Conservation (phyloP, 2,888 invertebrate genomes). For the Platyscelio sp. region DNA sequence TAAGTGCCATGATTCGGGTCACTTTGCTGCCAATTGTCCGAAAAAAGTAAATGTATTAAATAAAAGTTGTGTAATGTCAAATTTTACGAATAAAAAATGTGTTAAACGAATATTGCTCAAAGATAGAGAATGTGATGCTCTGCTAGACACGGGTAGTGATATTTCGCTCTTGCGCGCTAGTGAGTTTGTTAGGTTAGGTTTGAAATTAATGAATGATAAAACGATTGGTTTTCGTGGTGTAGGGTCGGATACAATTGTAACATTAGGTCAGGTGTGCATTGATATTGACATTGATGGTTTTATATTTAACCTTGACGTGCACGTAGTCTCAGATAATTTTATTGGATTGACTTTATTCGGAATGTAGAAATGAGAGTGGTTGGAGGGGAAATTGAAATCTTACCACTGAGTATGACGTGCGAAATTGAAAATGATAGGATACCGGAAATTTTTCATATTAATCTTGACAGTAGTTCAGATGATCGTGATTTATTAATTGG, state of each 20-base stretch:
- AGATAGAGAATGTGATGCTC: not conserved
- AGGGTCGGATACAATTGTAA: not conserved
- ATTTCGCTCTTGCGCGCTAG: not conserved
- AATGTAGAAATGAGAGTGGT: too few relatives aligned
- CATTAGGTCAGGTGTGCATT: not conserved
- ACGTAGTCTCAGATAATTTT: too few relatives aligned
- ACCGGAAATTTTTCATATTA: too few relatives aligned
- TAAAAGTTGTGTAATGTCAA: not conserved
- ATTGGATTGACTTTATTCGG: too few relatives aligned
- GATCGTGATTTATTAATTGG: too few relatives aligned
- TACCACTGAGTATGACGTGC: too few relatives aligned
- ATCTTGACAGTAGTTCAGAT: too few relatives aligned
- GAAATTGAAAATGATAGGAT: too few relatives aligned
- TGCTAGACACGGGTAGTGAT: conserved; percentile 14
- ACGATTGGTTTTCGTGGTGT: conserved; percentile 5
- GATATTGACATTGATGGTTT: too few relatives aligned
- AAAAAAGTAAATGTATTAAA: not conserved
- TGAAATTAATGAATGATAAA: not conserved
- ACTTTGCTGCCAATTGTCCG: not conserved
- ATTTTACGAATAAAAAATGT: not conserved
- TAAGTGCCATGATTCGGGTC: not conserved
- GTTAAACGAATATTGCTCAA: not conserved
- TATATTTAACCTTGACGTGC: too few relatives aligned
- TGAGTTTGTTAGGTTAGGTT: conserved; percentile 9
- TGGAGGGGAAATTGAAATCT: too few relatives aligned